Conservation (phyloP, 2,113 vertebrate species). For the Mustela lutreola region DNA sequence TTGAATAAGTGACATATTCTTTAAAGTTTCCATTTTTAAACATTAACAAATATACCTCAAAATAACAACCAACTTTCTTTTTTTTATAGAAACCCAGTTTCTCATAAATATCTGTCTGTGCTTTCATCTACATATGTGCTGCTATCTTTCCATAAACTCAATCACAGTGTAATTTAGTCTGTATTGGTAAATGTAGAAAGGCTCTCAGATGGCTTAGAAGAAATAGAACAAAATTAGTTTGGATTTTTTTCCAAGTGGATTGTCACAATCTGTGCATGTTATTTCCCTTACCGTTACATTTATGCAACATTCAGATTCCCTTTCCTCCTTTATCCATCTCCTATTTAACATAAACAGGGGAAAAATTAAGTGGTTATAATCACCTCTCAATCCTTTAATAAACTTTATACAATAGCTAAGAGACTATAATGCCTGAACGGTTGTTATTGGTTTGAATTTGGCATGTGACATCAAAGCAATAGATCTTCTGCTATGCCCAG, state of each 20-base stretch:
- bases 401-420: slow-evolving; percentile 49
- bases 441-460: slow-evolving; percentile 32
- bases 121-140: slow-evolving; percentile 79
- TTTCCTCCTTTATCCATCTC: slow-evolving; percentile 53
- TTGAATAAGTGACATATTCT: slow-evolving; percentile 67
- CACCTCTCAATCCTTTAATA: slow-evolving; percentile 54
- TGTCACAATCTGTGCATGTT: slow-evolving; percentile 79
- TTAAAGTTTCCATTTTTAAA: slow-evolving; percentile 72
- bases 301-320: slow-evolving; percentile 62
- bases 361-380: slow-evolving; percentile 44
- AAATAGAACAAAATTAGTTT: slow-evolving; percentile 82
- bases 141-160: slow-evolving; percentile 70
- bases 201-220: slow-evolving; percentile 81
- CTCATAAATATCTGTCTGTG: slow-evolving; percentile 59
- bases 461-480: slow-evolving; percentile 12
- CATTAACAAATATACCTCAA: slow-evolving; percentile 68
- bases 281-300: slow-evolving; percentile 71
- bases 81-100: slow-evolving; percentile 54
- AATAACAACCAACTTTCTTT: slow-evolving; percentile 54
- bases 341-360: slow-evolving; percentile 68
- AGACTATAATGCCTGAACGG: not conserved
- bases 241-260: slow-evolving; percentile 71
- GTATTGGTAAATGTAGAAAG: slow-evolving; percentile 73
- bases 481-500: slow-evolving; percentile 7
- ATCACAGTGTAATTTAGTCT: slow-evolving; percentile 70